phyloP scores from a whole-genome alignment of 2,888 invertebrate genomes.

The Euplagia quadripunctaria region DNA sequence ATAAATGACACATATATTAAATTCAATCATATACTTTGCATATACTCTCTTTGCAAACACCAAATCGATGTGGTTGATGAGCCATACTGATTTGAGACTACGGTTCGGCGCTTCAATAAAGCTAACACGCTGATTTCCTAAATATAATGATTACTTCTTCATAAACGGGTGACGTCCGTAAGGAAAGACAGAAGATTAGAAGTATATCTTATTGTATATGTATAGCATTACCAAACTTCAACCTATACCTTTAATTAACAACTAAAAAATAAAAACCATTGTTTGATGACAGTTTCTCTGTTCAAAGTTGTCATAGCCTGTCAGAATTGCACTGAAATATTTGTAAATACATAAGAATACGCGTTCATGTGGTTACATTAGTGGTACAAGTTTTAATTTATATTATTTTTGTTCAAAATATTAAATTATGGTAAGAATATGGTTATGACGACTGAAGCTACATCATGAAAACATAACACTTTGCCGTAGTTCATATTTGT shows the following conservation, averaged over 20 bases:
- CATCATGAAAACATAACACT: neutral
- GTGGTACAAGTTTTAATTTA: slow-evolving; percentile 62
- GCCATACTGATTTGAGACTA: neutral
- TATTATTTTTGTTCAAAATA: slow-evolving; percentile 79
- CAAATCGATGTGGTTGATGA: neutral
- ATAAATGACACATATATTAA: no score
- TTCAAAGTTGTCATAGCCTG: slow-evolving; percentile 78
- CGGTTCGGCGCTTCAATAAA: neutral
- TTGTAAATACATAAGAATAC: slow-evolving; percentile 72
- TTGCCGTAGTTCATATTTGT: neutral
- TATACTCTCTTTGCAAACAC: neutral
- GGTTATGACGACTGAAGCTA: neutral
- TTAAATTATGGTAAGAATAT: slow-evolving; percentile 72
- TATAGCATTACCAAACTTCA: neutral
- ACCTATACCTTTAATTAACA: neutral
- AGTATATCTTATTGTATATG: neutral
- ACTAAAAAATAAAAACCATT: slow-evolving; percentile 35
- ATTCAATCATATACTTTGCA: neutral
- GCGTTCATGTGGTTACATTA: slow-evolving; percentile 64
- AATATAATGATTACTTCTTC: neutral
- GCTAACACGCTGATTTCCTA: neutral
- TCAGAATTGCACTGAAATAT: slow-evolving; percentile 81
- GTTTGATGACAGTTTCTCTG: slow-evolving; percentile 59
- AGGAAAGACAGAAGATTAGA: neutral
- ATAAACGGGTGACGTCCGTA: neutral